Conservation (phyloP, 2,797 vertebrate genomes). For the Picus viridis region DNA sequence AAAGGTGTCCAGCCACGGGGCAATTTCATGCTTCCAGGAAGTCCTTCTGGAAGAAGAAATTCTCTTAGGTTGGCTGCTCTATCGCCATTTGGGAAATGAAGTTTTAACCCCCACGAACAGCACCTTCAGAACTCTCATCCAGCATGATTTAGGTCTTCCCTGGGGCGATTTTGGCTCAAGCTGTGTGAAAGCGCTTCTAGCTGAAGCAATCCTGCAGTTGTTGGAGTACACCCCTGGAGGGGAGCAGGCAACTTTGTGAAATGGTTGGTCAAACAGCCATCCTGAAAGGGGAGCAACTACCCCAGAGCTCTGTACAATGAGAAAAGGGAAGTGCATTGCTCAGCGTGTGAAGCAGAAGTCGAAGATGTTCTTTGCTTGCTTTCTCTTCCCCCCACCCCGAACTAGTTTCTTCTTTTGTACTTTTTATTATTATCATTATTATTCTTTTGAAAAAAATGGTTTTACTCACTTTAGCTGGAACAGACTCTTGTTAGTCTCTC, state of each 20-base stretch:
- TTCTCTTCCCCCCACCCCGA: background rate
- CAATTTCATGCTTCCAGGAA: background rate
- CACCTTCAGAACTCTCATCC: background rate
- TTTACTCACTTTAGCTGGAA: conserved; percentile 38
- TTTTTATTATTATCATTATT: background rate
- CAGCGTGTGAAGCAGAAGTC: background rate
- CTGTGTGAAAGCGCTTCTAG: conserved; percentile 40
- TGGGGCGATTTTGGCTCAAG: conserved; percentile 19
- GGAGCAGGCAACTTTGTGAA: background rate
- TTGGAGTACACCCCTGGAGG: background rate
- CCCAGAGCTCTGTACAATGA: background rate
- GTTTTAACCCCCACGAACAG: background rate
- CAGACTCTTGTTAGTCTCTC: background rate
- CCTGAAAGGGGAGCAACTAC: background rate
- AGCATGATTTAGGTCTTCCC: conserved; percentile 19
- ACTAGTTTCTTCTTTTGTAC: background rate
- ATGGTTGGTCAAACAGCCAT: background rate
- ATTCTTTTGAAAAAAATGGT: conserved; percentile 44
- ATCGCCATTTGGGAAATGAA: background rate
- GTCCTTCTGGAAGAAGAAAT: background rate
- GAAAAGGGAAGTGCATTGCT: background rate
- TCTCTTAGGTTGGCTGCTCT: background rate
- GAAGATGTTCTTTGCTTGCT: background rate
- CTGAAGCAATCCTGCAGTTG: background rate
- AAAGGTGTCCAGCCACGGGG: background rate